Percentiles rank a stretch among this genome's conserved stretches.
These are phyloP conservation scores for Gymnoscopelus microlampas DNA, from an alignment of 2,797 vertebrate genomes.

Conservation along the genomic window DNA sequence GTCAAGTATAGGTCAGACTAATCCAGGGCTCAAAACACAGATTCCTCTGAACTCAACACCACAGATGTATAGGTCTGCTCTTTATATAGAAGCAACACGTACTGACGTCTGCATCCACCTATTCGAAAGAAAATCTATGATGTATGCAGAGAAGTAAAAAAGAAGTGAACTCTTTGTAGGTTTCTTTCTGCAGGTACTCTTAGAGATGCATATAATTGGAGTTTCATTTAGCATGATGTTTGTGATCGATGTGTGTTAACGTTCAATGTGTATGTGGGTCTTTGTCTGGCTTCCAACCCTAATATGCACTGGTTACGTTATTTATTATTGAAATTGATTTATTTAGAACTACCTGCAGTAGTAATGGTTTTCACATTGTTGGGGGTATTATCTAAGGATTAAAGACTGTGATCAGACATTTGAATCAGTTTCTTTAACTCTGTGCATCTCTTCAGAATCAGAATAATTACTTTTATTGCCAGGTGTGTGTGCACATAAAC, in stretches of 20 bases:
- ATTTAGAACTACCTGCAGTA: neutral
- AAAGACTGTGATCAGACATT: no score
- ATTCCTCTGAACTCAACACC: conserved; percentile 64
- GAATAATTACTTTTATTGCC: no score
- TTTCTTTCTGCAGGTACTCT: neutral
- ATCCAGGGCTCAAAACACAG: conserved; percentile 64
- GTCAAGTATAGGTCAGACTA: conserved; percentile 75
- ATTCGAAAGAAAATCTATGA: conserved; percentile 19
- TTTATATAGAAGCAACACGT: conserved; percentile 36
- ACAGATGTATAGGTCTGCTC: conserved; percentile 61
- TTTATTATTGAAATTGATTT: neutral
- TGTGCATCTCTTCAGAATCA: neutral
- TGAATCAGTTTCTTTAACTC: neutral
- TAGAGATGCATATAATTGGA: neutral
- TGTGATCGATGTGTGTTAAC: neutral
- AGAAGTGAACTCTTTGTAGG: neutral
- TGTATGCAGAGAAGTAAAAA: neutral
- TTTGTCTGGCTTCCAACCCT: neutral
- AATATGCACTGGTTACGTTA: neutral
- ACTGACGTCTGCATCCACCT: neutral
- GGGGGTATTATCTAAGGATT: neutral
- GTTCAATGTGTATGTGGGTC: no score
- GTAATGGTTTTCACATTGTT: neutral
- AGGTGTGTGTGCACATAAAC: no score
- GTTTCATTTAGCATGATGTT: no score